Percentiles rank a stretch among this genome's conserved stretches.
Evolutionary conservation across 2,113 vertebrate species (phyloP).

Genomic region (Bostrychus sinensis): DNA sequence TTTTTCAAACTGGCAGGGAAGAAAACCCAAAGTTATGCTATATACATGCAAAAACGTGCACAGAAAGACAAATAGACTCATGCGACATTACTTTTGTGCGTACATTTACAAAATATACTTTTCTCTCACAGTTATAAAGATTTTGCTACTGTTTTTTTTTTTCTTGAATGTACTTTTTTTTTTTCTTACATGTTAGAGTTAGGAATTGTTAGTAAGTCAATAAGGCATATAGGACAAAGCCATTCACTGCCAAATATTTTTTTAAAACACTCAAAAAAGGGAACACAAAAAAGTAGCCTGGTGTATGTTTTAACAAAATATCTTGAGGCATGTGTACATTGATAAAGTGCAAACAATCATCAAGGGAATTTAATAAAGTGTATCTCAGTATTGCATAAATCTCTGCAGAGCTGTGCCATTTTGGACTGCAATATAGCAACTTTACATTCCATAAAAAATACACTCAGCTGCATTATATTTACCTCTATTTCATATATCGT

Average conservation of each 20-base stretch:
- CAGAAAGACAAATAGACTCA: conserved; percentile 39
- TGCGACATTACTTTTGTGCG: conserved; percentile 41
- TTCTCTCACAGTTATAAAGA: not conserved
- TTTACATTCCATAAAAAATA: too few species aligned
- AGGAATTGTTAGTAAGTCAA: conserved; percentile 26
- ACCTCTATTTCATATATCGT: conserved; percentile 5
- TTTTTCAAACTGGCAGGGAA: not conserved
- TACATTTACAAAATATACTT: conserved; percentile 37
- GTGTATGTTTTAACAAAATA: not conserved
- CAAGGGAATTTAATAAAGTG: conserved; percentile 10
- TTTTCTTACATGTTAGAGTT: conserved; percentile 3
- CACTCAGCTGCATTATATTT: not conserved
- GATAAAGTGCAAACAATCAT: conserved; percentile 64
- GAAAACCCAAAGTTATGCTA: conserved; percentile 15
- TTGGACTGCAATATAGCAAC: not conserved
- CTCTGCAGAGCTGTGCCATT: conserved; percentile 27
- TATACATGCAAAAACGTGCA: conserved; percentile 58
- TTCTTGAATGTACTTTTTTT: conserved; percentile 15
- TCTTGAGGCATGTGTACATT: conserved; percentile 7
- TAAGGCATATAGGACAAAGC: conserved; percentile 64
- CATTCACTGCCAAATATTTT: conserved; percentile 41
- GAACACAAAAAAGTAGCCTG: conserved; percentile 1
- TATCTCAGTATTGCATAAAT: conserved; percentile 60
- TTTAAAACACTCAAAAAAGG: conserved; percentile 8
- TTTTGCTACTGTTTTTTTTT: conserved; percentile 3